A percentile compares a stretch with the other conserved stretches of the same genome.
Conservation (phyloP, 2,888 invertebrate species). For the Vanessa cardui region DNA sequence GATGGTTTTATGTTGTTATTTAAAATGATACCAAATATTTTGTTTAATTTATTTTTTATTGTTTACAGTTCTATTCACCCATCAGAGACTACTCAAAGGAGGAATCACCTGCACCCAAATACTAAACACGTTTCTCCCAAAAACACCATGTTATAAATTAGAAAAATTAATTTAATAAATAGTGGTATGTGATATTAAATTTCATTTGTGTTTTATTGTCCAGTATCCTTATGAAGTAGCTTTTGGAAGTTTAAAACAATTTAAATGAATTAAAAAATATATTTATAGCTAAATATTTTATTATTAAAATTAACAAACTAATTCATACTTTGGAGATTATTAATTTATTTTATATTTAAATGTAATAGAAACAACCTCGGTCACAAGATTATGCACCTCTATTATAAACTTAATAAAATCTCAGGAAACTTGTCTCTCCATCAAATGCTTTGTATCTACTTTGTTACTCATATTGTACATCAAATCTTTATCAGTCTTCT, state of each 20-base stretch:
- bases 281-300: conserved; percentile 36
- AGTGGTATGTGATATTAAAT: conserved; percentile 52
- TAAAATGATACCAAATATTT: no score
- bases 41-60: conserved; percentile 38
- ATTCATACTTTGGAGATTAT: conserved; percentile 31
- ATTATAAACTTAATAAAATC: conserved; percentile 1
- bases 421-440: background rate
- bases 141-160: conserved; percentile 42
- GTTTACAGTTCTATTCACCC: conserved; percentile 89
- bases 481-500: conserved; percentile 4
- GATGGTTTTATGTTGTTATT: no score
- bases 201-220: background rate
- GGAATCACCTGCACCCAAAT: conserved; percentile 87
- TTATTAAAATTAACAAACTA: conserved; percentile 29
- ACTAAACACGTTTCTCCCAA: conserved; percentile 59
- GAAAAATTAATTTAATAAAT: conserved; percentile 72
- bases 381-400: conserved; percentile 7
- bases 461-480: background rate
- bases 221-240: background rate
- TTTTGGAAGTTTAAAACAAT: conserved; percentile 12
- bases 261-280: conserved; percentile 30
- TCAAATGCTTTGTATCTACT: background rate
- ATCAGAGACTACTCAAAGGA: conserved; percentile 85
- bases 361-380: background rate
- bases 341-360: conserved; percentile 18